These are phyloP conservation scores for Xylocampa areola DNA, from an alignment of 2,888 invertebrate species.

Conservation along the genomic window DNA sequence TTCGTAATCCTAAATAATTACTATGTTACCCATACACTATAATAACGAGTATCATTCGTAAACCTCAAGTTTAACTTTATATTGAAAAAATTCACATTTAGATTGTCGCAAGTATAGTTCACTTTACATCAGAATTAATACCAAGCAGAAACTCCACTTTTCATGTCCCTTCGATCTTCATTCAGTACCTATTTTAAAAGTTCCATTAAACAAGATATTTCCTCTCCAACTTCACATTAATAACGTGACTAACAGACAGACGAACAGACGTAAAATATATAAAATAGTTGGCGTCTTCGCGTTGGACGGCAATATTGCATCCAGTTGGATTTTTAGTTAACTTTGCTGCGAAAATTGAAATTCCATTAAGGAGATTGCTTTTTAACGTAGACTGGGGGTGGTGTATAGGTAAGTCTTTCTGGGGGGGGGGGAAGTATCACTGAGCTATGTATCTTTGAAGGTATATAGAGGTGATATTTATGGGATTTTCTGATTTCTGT, in stretches of 20 bases:
- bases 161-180: too few species aligned
- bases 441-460: background rate
- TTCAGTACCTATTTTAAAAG: too few species aligned
- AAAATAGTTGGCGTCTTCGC: slow-evolving; percentile 42
- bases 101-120: too few species aligned
- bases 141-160: too few species aligned
- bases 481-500: background rate
- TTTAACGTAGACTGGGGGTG: slow-evolving; percentile 72
- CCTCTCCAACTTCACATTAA: slow-evolving; percentile 21
- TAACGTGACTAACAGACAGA: slow-evolving; percentile 32
- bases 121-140: too few species aligned
- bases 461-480: slow-evolving; percentile 13
- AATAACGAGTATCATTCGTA: too few species aligned
- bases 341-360: slow-evolving; percentile 86
- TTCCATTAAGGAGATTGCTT: slow-evolving; percentile 89
- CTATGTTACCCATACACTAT: too few species aligned
- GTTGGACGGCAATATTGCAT: slow-evolving; percentile 74
- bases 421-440: slow-evolving; percentile 5
- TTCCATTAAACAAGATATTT: background rate
- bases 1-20: too few species aligned
- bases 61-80: too few species aligned
- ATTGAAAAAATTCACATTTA: too few species aligned
- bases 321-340: slow-evolving; percentile 84
- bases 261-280: slow-evolving; percentile 22
- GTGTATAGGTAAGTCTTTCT: slow-evolving; percentile 38